Percentiles rank a stretch among this genome's conserved stretches.
Conservation (phyloP, 2,888 invertebrate species). For the Ashinkailepas kermadecensis region DNA sequence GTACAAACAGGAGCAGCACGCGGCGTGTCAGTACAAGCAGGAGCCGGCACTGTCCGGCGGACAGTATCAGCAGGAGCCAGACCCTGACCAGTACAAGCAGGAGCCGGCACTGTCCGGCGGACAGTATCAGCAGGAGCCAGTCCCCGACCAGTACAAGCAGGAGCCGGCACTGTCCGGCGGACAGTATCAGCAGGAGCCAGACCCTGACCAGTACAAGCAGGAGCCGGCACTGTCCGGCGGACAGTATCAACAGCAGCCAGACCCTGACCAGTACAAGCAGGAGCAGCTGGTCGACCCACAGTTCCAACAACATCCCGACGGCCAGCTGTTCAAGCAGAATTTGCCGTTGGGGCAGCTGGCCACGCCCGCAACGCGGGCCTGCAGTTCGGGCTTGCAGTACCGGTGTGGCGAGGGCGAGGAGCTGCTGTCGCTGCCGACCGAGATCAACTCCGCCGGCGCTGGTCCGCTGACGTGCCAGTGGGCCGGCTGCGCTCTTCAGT, state of each 20-base stretch:
- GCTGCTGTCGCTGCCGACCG: slow-evolving; percentile 36
- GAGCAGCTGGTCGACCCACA: too few relatives aligned
- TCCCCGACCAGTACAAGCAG: neutral
- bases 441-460: slow-evolving; percentile 36
- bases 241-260: too few relatives aligned
- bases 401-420: too few relatives aligned
- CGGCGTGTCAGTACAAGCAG: slow-evolving; percentile 16
- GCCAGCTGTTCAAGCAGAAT: too few relatives aligned
- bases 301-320: too few relatives aligned
- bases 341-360: too few relatives aligned
- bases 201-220: neutral
- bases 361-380: too few relatives aligned
- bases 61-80: neutral
- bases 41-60: neutral
- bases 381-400: too few relatives aligned
- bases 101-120: neutral
- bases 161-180: neutral
- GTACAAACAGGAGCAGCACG: slow-evolving; percentile 28
- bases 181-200: neutral
- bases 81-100: slow-evolving; percentile 6
- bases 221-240: neutral
- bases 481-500: slow-evolving; percentile 74
- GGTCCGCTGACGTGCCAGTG: slow-evolving; percentile 58
- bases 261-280: too few relatives aligned
- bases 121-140: neutral